Conservation (phyloP, 2,113 vertebrate genomes). For the Macroglossus sobrinus region DNA sequence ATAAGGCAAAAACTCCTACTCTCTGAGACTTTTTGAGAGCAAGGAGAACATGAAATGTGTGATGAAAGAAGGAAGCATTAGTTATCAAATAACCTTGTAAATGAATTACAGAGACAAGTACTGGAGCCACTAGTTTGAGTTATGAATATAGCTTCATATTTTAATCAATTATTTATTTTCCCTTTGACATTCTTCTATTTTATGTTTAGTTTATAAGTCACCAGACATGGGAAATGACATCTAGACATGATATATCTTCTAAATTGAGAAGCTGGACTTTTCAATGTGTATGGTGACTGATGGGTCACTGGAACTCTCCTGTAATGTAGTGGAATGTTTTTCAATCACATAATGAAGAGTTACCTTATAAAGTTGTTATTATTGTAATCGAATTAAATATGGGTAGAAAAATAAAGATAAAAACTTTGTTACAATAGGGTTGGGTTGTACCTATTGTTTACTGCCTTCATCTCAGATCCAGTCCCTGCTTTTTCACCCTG, state of each 20-base stretch:
- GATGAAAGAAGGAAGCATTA: background rate
- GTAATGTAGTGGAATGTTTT: background rate
- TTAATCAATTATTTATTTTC: background rate
- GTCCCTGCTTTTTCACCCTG: background rate
- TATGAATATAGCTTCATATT: background rate
- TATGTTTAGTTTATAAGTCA: background rate
- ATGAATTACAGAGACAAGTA: background rate
- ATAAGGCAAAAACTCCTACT: background rate
- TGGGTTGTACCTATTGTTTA: background rate
- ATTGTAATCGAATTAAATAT: background rate
- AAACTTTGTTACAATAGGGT: background rate
- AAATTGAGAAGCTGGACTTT: background rate
- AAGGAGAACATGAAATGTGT: background rate
- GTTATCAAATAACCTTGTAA: background rate
- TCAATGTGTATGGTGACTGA: background rate
- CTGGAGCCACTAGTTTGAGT: background rate
- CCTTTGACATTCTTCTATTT: background rate
- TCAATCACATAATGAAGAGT: background rate
- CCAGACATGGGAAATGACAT: background rate
- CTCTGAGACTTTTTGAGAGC: no score
- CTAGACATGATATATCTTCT: background rate
- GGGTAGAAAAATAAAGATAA: background rate
- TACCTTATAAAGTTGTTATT: background rate
- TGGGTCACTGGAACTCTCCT: background rate
- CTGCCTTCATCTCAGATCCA: background rate